Evolutionary conservation across 2,113 vertebrate species (phyloP).

Genomic region (Tetrax tetrax): DNA sequence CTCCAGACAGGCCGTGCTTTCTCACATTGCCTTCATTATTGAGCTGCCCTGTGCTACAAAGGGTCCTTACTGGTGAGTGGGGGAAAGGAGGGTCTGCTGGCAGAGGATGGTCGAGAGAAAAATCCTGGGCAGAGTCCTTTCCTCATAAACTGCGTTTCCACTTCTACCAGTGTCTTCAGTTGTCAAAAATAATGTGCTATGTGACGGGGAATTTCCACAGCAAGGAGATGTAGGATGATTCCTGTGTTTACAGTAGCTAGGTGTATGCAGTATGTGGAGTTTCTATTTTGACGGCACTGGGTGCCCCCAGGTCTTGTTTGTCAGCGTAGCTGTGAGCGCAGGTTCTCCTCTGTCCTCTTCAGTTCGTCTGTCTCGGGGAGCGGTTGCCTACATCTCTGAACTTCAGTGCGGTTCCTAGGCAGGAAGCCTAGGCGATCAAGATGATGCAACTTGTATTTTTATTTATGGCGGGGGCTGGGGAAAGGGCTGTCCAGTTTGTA

Average conservation of each 20-base stretch:
- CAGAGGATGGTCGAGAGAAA: neutral
- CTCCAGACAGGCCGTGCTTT: neutral
- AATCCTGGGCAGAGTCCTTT: neutral
- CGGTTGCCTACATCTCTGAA: neutral
- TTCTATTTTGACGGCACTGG: accelerated
- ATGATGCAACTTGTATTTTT: neutral
- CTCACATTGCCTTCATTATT: accelerated
- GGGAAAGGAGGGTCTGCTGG: neutral
- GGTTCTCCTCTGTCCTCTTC: neutral
- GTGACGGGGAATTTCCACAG: neutral
- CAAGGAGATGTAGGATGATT: neutral
- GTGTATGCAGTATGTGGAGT: neutral
- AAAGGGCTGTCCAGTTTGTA: neutral
- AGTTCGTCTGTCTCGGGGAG: neutral
- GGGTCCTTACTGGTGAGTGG: neutral
- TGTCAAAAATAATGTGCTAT: neutral
- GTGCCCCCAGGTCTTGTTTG: neutral
- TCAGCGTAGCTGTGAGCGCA: accelerated
- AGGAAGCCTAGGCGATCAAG: neutral
- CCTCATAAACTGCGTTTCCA: neutral
- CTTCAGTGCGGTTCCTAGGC: neutral
- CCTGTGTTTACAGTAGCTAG: neutral
- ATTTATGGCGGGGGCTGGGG: neutral
- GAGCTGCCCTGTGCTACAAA: neutral
- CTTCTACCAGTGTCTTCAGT: neutral